Percentiles rank a stretch among this genome's conserved stretches.
Evolutionary conservation across 2,888 invertebrate species (phyloP).

Genomic region (Caenorhabditis afra): DNA sequence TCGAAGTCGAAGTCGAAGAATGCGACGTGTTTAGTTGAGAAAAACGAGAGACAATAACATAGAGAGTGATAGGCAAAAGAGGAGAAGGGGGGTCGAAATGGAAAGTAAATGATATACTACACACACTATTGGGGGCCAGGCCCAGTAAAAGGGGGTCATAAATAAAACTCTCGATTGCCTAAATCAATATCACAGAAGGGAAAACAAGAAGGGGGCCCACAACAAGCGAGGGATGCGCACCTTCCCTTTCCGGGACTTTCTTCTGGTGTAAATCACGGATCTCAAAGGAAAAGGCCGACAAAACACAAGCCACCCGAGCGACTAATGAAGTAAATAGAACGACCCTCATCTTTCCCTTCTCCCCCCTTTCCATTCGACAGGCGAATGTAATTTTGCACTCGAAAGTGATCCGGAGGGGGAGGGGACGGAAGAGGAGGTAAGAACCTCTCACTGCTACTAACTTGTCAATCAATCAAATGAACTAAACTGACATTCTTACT

Average conservation of each 20-base stretch:
- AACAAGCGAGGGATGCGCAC: too few species aligned
- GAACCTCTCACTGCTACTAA: slow-evolving; percentile 6
- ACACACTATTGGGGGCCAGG: slow-evolving; percentile 20
- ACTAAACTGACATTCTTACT: slow-evolving; percentile 21
- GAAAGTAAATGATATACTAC: slow-evolving; percentile 54
- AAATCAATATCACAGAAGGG: slow-evolving; percentile 52
- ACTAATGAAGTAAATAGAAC: slow-evolving; percentile 49
- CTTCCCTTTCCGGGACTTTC: slow-evolving; percentile 20
- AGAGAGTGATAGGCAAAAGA: slow-evolving; percentile 9
- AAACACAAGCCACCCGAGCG: neutral
- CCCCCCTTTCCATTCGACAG: neutral
- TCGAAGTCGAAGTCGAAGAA: slow-evolving; percentile 11
- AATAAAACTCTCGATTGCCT: slow-evolving; percentile 57
- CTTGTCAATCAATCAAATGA: slow-evolving; percentile 60
- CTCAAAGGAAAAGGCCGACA: slow-evolving; percentile 42
- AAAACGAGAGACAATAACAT: slow-evolving; percentile 40
- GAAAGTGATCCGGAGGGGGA: slow-evolving; percentile 30
- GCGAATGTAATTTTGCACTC: slow-evolving; percentile 36
- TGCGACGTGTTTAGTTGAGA: slow-evolving; percentile 9
- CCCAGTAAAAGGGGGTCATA: slow-evolving; percentile 36
- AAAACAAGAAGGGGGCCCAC: slow-evolving; percentile 10
- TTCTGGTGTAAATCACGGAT: slow-evolving; percentile 48
- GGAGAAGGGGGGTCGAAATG: slow-evolving; percentile 6
- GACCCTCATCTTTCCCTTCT: slow-evolving; percentile 9
- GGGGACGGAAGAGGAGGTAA: neutral